A percentile compares a stretch with the other conserved stretches of the same genome.
Conservation (phyloP, 2,888 invertebrate species). For the Abrostola triplasia region DNA sequence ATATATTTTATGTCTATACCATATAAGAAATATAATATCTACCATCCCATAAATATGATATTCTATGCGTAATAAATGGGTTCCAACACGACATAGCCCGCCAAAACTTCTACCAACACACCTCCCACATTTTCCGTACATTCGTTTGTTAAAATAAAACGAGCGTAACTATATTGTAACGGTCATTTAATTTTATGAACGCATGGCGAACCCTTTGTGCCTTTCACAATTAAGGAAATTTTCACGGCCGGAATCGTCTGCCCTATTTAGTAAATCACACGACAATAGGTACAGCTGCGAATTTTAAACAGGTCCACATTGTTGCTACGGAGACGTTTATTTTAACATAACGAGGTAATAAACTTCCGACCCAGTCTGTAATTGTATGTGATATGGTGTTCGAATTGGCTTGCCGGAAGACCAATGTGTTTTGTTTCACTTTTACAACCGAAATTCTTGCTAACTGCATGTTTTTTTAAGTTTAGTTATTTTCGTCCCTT, state of each 20-base stretch:
- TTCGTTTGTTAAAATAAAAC: not conserved
- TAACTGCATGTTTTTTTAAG: conserved; percentile 11
- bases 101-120: no score
- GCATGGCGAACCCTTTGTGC: conserved; percentile 27
- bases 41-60: not conserved
- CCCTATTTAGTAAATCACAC: conserved; percentile 39
- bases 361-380: conserved; percentile 33
- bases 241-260: conserved; percentile 34
- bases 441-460: conserved; percentile 20
- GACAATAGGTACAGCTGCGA: conserved; percentile 39
- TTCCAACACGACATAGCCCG: no score
- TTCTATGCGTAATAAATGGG: not conserved
- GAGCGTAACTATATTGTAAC: not conserved
- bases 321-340: conserved; percentile 27
- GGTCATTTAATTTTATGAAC: conserved; percentile 33
- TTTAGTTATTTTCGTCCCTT: conserved; percentile 37
- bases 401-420: not conserved
- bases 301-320: conserved; percentile 42
- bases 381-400: conserved; percentile 18
- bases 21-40: not conserved
- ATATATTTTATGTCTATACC: not conserved
- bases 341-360: conserved; percentile 33
- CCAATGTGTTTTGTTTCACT: conserved; percentile 8
- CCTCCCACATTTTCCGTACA: no score
- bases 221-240: conserved; percentile 44